Evolutionary conservation across 1,140 invertebrate species (phyloP).

Genomic region (Heliconius hermathena): DNA sequence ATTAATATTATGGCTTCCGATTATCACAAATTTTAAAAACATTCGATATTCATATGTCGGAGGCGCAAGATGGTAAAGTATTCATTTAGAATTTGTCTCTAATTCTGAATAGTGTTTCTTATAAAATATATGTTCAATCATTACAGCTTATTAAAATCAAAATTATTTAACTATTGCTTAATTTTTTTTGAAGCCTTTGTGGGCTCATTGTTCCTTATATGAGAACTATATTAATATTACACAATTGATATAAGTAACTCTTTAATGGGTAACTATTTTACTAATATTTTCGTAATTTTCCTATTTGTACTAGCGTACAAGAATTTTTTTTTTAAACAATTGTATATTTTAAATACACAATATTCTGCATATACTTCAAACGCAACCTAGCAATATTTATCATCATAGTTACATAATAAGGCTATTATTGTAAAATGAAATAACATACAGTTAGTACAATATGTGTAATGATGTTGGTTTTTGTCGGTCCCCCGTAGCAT

Average conservation of each 20-base stretch:
- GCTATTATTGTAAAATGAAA: not conserved
- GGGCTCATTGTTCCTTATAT: slow-evolving; percentile 65
- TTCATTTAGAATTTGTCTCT: slow-evolving; percentile 28
- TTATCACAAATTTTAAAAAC: not conserved
- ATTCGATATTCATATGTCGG: slow-evolving; percentile 17
- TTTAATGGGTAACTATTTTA: not conserved
- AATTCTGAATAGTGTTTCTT: not conserved
- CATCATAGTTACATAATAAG: too few species aligned
- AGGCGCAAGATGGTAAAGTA: slow-evolving; percentile 35
- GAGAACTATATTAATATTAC: not conserved
- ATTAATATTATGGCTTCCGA: slow-evolving; percentile 21
- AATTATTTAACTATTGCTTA: not conserved
- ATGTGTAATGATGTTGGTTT: not conserved
- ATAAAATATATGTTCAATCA: not conserved
- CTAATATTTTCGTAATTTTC: not conserved
- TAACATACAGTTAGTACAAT: not conserved
- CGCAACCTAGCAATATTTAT: not conserved
- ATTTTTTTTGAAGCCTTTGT: slow-evolving; percentile 52
- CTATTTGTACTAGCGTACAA: not conserved
- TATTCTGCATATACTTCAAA: not conserved
- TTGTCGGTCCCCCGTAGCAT: not conserved
- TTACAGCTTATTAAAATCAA: not conserved
- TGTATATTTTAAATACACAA: not conserved
- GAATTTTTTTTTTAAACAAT: not conserved
- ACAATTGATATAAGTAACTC: not conserved